Evolutionary conservation across 2,797 vertebrate genomes (phyloP).

Genomic region (Hoplostethus mediterraneus): DNA sequence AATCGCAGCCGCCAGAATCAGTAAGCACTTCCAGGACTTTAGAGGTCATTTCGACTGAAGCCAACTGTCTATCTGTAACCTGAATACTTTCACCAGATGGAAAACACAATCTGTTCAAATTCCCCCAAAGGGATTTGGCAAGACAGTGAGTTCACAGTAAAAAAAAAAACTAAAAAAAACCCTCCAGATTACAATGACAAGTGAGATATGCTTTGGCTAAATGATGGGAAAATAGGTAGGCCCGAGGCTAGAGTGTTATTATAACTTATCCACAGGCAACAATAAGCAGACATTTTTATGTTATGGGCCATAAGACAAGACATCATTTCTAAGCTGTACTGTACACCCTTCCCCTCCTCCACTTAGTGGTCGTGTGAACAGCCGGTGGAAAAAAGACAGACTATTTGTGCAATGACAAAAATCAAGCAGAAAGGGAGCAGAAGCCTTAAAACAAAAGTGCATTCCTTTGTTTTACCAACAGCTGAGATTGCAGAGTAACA

Average conservation of each 20-base stretch:
- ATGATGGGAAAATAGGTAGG: constrained; percentile 41
- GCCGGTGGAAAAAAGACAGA: constrained; percentile 50
- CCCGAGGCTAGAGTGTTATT: constrained; percentile 2
- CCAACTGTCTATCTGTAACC: constrained; percentile 74
- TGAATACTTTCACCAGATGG: constrained; percentile 83
- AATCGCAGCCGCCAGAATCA: constrained; percentile 53
- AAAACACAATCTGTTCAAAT: constrained; percentile 80
- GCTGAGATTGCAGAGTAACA: constrained; percentile 7
- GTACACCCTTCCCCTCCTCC: constrained; percentile 72
- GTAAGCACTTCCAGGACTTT: constrained; percentile 64
- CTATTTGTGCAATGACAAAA: constrained; percentile 63
- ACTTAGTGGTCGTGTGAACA: constrained; percentile 69
- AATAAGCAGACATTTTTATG: constrained; percentile 33
- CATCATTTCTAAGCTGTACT: constrained; percentile 61
- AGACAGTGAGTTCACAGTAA: constrained; percentile 71
- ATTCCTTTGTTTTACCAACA: constrained; percentile 38
- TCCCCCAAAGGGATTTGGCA: constrained; percentile 79
- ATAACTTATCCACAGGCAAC: constrained; percentile 10
- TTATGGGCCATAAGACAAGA: constrained; percentile 29
- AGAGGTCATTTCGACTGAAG: constrained; percentile 70
- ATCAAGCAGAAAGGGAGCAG: constrained; percentile 46
- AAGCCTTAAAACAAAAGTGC: constrained; percentile 41
- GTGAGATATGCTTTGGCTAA: constrained; percentile 48
- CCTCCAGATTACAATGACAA: constrained; percentile 64
- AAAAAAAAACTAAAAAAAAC: constrained; percentile 16